Evolutionary conservation across 2,113 vertebrate genomes (phyloP).

Genomic region (Nannospalax galili): DNA sequence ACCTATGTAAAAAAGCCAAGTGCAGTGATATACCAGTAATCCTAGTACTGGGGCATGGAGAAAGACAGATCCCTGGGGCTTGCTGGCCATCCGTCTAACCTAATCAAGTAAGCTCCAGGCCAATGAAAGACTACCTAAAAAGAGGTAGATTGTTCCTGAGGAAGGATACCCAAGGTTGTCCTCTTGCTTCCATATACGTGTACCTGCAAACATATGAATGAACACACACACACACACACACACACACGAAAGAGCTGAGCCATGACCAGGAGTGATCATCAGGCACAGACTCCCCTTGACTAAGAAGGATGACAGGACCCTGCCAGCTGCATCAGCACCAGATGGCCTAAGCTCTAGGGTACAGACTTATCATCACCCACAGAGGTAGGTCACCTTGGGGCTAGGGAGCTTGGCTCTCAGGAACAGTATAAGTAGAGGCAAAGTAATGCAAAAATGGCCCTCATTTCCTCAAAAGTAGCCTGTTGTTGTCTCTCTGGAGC

Average conservation of each 20-base stretch:
- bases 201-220: background rate
- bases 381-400: slow-evolving; percentile 32
- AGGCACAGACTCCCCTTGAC: background rate
- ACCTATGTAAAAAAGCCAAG: background rate
- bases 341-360: background rate
- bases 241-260: background rate
- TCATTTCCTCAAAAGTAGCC: slow-evolving; percentile 65
- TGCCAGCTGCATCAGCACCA: background rate
- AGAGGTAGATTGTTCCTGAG: background rate
- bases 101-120: background rate
- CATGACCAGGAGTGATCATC: fast-evolving
- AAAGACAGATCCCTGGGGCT: background rate
- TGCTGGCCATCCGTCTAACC: background rate
- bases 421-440: background rate
- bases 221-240: background rate
- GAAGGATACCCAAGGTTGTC: too few species aligned
- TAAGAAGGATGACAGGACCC: background rate
- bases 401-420: slow-evolving; percentile 38
- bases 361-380: background rate
- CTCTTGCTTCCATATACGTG: too few species aligned
- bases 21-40: background rate
- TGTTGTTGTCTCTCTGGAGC: slow-evolving; percentile 42
- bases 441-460: slow-evolving; percentile 53
- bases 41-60: background rate
- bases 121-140: background rate